Base-by-base conservation (phyloP, 1,140 invertebrate species). In the Brachionus calyciflorus region DNA sequence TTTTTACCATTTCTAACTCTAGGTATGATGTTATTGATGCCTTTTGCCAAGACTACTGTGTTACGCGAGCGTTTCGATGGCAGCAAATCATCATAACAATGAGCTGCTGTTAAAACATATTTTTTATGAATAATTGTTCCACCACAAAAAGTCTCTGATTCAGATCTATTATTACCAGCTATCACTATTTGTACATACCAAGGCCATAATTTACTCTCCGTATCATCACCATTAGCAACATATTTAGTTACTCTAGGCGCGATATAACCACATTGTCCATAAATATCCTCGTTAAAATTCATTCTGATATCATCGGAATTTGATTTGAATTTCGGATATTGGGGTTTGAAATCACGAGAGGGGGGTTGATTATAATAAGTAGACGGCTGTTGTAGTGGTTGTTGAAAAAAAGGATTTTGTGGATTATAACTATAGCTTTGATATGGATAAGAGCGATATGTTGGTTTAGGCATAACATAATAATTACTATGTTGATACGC, bases 91-190 rank as follows among this genome's bases (percentile, higher is more conserved):
- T 57, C 73, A 44, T 57, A 76, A 24, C 76, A 77, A 63, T 77
- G 76, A 24, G 76, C 76, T 37, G 76, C 76, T 17, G 49, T 77
- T n/a, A 77, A 14, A 24, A 77, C n/a, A 51, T 24, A 77, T 14
- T 68, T 63, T 41, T 77, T 60, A 28, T 77, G 76, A 48, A 77
- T 77, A n/a, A 77, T 40, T 5, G 76, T 60, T 77, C 76, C 76
- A 24, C 76, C 76, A 65, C 76, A 77, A 46, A 44, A 76, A 40
- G 69, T 73, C 17, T 55, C 51, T 1, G 51, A 49, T 4, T 55
- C 69, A 9, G 69, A 37, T 55, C n/a, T 55, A 33, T 51, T 73
- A 41, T 55, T 73, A 41, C 60, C 60, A 7, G 60, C 60, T 21
- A 73, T 73, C 21, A 49, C 46, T 40, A 73, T 21, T 51, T 73